Evolutionary conservation across 2,888 invertebrate species (phyloP).

Genomic region (Trichogramma dendrolimi): DNA sequence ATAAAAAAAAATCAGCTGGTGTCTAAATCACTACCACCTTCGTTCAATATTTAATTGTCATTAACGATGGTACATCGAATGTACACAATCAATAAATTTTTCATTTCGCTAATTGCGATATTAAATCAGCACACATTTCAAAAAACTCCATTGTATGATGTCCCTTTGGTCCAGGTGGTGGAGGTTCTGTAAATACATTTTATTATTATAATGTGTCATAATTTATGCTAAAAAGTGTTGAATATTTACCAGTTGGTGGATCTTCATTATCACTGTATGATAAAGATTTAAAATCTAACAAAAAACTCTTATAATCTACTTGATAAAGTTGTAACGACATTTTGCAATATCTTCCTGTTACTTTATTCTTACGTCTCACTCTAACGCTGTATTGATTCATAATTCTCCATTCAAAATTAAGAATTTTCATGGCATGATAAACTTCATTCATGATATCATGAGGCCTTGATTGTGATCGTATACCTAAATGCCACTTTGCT

Average conservation of each 20-base stretch:
- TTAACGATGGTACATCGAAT: neutral
- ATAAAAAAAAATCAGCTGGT: conserved; percentile 19
- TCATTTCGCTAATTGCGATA: conserved; percentile 83
- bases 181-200: conserved; percentile 20
- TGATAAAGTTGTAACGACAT: conserved; percentile 99
- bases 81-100: conserved; percentile 1
- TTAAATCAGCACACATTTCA: conserved; percentile 98
- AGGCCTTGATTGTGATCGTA: conserved; percentile 97
- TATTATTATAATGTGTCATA: neutral
- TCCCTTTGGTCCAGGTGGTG: conserved; percentile 45
- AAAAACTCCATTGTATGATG: conserved; percentile 99
- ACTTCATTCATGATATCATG: conserved; percentile 99
- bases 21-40: conserved; percentile 14
- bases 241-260: conserved; percentile 45
- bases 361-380: conserved; percentile 83
- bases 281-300: conserved; percentile 96
- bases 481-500: conserved; percentile 98
- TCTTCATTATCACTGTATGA: conserved; percentile 68
- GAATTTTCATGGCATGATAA: conserved; percentile 96
- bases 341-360: conserved; percentile 81
- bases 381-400: conserved; percentile 95
- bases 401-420: conserved; percentile 99
- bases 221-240: neutral
- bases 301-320: conserved; percentile 96
- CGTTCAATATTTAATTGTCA: conserved; percentile 21